Percentiles rank a stretch among this genome's conserved stretches.
Conservation (phyloP, 2,113 vertebrate genomes). For the Protobothrops mucrosquamatus region DNA sequence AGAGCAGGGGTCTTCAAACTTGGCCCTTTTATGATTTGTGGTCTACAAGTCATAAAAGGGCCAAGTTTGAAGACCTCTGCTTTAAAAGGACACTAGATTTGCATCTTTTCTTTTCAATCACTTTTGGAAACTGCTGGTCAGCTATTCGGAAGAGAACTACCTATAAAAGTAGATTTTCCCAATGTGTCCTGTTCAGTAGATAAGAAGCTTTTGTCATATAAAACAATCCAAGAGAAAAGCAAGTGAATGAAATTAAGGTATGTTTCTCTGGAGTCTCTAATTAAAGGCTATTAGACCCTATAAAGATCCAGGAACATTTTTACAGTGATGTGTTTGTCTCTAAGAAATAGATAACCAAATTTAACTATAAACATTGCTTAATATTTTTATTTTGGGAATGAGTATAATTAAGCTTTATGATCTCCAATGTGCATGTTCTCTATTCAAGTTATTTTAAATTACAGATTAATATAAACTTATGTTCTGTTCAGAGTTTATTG, state of each 20-base stretch:
- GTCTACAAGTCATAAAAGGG: too few species aligned
- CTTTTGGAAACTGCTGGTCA: neutral
- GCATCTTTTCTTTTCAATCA: neutral
- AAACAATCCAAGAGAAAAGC: neutral
- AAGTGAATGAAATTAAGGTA: neutral
- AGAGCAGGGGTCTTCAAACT: neutral
- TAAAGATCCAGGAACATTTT: neutral
- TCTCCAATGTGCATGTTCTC: neutral
- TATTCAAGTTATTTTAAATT: neutral
- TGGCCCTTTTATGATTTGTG: too few species aligned
- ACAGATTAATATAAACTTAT: neutral
- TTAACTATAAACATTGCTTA: neutral
- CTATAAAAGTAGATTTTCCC: neutral
- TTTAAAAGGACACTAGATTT: neutral
- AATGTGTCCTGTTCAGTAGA: neutral
- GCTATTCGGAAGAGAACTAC: neutral
- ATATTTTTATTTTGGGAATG: neutral
- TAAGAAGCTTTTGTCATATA: neutral
- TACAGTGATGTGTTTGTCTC: neutral
- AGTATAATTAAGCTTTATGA: neutral
- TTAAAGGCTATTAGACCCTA: neutral
- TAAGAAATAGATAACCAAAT: neutral
- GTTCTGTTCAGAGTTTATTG: neutral
- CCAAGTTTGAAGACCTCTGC: too few species aligned
- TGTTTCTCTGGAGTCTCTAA: neutral